These are phyloP conservation scores for Chrysolina haemoptera DNA, from an alignment of 2,888 invertebrate genomes.

Conservation along the genomic window DNA sequence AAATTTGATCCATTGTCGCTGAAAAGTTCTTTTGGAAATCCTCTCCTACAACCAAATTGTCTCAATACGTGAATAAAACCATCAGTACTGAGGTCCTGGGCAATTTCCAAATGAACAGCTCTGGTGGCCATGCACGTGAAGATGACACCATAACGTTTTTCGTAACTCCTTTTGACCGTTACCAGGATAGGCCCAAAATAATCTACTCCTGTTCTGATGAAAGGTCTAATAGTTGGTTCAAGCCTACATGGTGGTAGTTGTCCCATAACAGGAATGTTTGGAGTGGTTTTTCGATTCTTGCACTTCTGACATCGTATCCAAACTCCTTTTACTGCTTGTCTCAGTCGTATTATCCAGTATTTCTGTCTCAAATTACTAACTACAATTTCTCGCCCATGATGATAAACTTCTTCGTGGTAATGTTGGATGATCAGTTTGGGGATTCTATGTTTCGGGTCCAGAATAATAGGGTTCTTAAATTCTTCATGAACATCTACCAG, in stretches of 20 bases:
- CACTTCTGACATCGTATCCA: not conserved
- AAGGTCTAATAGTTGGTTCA: not conserved
- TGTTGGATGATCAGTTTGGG: constrained; percentile 3
- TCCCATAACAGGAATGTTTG: constrained; percentile 5
- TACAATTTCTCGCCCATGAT: too few species aligned
- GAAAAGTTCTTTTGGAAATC: not conserved
- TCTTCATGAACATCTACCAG: not conserved
- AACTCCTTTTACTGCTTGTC: too few species aligned
- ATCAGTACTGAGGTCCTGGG: constrained; percentile 4
- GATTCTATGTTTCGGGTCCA: not conserved
- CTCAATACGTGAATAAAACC: not conserved
- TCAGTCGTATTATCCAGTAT: constrained; percentile 11
- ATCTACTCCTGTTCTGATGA: too few species aligned
- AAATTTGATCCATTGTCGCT: constrained; percentile 20
- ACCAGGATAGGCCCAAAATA: too few species aligned
- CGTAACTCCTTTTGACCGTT: too few species aligned
- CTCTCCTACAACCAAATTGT: not conserved
- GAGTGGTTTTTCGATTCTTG: constrained; percentile 6
- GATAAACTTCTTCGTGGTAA: constrained; percentile 21
- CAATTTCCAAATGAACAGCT: too few species aligned
- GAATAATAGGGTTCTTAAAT: not conserved
- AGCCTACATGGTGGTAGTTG: constrained; percentile 7
- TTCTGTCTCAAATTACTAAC: not conserved
- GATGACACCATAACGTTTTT: not conserved
- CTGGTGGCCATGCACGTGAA: constrained; percentile 3